Evolutionary conservation across 1,140 invertebrate genomes (phyloP), one percentile per base, ranked within the genome.

Genomic region (Meloidogyne hapla): DNA sequence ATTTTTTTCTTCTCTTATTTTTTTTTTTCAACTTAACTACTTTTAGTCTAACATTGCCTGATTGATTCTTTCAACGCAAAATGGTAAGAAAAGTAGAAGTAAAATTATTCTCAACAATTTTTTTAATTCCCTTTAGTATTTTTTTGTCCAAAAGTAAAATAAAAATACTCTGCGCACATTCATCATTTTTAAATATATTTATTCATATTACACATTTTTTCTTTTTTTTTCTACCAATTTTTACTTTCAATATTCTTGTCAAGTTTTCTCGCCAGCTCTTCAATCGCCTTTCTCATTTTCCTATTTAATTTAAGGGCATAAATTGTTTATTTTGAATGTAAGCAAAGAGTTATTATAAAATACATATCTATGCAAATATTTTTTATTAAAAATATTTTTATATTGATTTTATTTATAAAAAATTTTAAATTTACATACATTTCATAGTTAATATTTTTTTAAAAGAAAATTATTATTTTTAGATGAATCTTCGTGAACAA

Each of bases 401-500:
- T 12, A 10, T 65, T 65, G 25, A 1, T 26, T 4, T 64, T 64
- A 4, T 4, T 26, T 64, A 4, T 64, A 4, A 26, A 4, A 23
- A 23, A 64, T 64, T 64, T 64, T 4, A 64, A 4, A 4, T 64
- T 64, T 26, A n/a, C n/a, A n/a, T n/a, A n/a, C n/a, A n/a, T 64
- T 64, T 4, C 2, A 4, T 64, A 64, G 2, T 38, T 65, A 65
- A 65, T 1, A 15, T 18, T 38, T 28, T 28, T 65, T 1, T 6
- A 1, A 25, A 18, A n/a, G 6, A 56, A n/a, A n/a, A 8, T n/a
- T 56, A 6, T 6, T n/a, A 6, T n/a, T n/a, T 56, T 56, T 56
- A 83, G 28, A 66, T 81, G 63, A 87, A 87, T 88, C 76, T 85
- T 23, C 84, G 84, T 56, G 76, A 77, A 21, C 84, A 85, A 69